Conservation (phyloP, 1,140 invertebrate genomes). For the Mactra quadrangularis region DNA sequence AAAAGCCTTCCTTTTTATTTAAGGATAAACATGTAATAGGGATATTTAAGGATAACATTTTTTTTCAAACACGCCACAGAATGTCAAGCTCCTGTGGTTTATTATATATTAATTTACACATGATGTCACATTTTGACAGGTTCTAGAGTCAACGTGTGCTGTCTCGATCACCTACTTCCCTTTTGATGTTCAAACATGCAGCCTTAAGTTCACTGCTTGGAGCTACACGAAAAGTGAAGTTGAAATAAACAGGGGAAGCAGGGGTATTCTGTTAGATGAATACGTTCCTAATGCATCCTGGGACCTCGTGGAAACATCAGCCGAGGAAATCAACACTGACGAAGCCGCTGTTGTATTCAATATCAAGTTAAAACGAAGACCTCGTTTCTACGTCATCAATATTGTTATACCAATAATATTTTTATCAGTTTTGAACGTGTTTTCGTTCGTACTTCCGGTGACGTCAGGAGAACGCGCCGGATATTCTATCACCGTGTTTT, state of each 20-base stretch:
- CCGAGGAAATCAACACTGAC: background rate
- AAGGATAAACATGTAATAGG: background rate
- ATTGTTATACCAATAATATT: slow-evolving; percentile 65
- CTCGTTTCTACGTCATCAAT: slow-evolving; percentile 60
- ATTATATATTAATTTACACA: background rate
- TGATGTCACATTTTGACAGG: too few species aligned
- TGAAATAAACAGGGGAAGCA: slow-evolving; percentile 68
- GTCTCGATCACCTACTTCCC: slow-evolving; percentile 93
- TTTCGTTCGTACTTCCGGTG: slow-evolving; percentile 62
- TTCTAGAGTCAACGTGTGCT: slow-evolving; percentile 98
- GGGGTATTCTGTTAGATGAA: slow-evolving; percentile 16
- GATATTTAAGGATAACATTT: background rate
- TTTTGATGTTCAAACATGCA: slow-evolving; percentile 89
- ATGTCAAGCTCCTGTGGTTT: too few species aligned
- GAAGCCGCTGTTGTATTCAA: slow-evolving; percentile 64
- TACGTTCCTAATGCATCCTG: slow-evolving; percentile 54
- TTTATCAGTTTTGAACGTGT: slow-evolving; percentile 60
- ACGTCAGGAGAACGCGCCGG: slow-evolving; percentile 64
- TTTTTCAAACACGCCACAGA: too few species aligned
- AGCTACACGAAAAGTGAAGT: slow-evolving; percentile 74
- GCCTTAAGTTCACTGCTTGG: slow-evolving; percentile 81
- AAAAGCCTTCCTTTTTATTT: too few species aligned
- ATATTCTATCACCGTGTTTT: slow-evolving; percentile 63
- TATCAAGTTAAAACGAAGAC: slow-evolving; percentile 57
- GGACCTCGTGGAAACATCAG: slow-evolving; percentile 23